Percentiles rank a stretch among this genome's conserved stretches.
phyloP scores from a whole-genome alignment of 2,113 vertebrate genomes.

The Alces alces region DNA sequence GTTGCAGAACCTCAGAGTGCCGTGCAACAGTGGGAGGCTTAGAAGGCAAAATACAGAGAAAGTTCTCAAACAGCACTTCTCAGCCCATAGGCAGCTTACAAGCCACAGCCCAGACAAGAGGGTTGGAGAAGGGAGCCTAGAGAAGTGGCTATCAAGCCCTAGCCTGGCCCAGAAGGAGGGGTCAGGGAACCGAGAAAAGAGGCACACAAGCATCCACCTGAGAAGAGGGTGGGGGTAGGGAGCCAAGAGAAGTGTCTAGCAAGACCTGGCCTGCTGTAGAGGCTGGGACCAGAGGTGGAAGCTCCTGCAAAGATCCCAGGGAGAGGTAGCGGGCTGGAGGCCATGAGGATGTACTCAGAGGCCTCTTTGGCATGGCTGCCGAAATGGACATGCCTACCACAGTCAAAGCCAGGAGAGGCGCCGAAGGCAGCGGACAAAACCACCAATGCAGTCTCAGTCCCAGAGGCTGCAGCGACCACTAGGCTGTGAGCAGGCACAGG shows the following conservation, averaged over 20 bases:
- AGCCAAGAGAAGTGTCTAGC: not conserved
- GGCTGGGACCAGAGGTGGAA: not conserved
- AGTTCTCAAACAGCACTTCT: not conserved
- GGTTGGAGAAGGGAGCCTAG: not conserved
- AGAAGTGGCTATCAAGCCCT: not conserved
- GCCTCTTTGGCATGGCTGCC: not conserved
- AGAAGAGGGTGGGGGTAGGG: not conserved
- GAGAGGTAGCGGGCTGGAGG: rapidly evolving
- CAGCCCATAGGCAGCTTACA: not conserved
- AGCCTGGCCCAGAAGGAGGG: not conserved
- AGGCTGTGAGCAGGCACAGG: not conserved
- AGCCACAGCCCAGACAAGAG: not conserved
- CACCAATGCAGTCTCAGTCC: not conserved
- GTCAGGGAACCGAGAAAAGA: not conserved
- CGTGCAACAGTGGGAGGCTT: not conserved
- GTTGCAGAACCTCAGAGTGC: not conserved
- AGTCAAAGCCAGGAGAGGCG: not conserved
- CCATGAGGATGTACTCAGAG: not conserved
- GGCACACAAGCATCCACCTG: not conserved
- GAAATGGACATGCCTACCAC: not conserved
- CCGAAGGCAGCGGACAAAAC: not conserved
- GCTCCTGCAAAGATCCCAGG: not conserved
- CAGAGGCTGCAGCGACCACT: not conserved
- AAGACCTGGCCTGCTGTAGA: not conserved
- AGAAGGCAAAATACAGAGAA: not conserved